A percentile compares a stretch with the other conserved stretches of the same genome.
Conservation (phyloP, 1,140 invertebrate genomes). For the Lordiphosa stackelbergi region DNA sequence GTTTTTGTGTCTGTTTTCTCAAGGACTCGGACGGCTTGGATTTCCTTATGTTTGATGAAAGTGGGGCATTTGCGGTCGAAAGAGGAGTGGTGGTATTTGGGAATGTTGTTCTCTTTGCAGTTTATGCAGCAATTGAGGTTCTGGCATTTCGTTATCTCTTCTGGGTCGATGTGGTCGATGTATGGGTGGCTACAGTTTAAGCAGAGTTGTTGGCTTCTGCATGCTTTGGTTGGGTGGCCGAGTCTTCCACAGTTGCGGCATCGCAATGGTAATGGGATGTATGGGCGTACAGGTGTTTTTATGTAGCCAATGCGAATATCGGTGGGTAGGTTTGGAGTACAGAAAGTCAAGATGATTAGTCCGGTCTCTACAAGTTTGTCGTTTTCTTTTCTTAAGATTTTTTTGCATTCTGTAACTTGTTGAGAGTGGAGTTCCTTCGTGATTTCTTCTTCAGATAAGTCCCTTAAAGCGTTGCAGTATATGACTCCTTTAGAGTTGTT, state of each 20-base stretch:
- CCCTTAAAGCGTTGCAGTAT: not conserved
- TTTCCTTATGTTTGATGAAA: conserved; percentile 18
- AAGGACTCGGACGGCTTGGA: conserved; percentile 1
- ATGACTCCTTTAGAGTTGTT: conserved; percentile 3
- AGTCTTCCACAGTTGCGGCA: too few relatives aligned
- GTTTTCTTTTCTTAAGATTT: not conserved
- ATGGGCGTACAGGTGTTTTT: too few relatives aligned
- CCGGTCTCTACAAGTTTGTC: not conserved
- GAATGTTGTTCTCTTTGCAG: conserved; percentile 7
- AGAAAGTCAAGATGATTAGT: not conserved
- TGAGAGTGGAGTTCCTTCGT: too few relatives aligned
- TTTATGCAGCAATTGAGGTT: conserved; percentile 8
- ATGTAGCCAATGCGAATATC: too few relatives aligned
- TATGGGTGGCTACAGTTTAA: conserved; percentile 2
- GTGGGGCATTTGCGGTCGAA: conserved; percentile 12
- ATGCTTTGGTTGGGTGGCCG: too few relatives aligned
- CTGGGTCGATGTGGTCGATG: too few relatives aligned
- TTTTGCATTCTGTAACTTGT: not conserved
- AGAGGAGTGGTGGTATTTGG: conserved; percentile 12
- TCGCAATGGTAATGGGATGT: too few relatives aligned
- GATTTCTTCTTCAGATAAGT: too few relatives aligned
- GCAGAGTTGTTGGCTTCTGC: conserved; percentile 8
- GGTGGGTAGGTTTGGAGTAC: not conserved
- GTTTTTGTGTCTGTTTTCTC: not conserved
- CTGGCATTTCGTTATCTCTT: too few relatives aligned